Base-by-base conservation (phyloP, 2,888 invertebrate genomes). In the Drosophila helvetica region DNA sequence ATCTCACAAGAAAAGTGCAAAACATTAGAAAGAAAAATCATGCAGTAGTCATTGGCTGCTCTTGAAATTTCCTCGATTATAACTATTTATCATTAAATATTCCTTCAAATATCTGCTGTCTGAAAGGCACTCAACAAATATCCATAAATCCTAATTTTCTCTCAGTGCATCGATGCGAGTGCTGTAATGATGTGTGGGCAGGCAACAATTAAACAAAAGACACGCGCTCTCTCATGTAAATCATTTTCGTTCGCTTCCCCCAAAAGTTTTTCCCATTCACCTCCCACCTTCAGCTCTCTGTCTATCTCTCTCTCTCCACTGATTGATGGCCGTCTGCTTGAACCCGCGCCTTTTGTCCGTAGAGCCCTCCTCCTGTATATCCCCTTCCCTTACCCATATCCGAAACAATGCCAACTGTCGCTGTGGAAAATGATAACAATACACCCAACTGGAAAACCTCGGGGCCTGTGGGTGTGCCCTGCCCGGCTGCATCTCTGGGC, bases 131-230 rank as follows among this genome's bases (percentile, higher is more conserved):
- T 25, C 25, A 1, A 25, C 2, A 38, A 15, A 2, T 15, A 15
- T 38, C 15, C 33, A 15, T 15, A 38, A 33, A 5, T 33, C 15
- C 25, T 3, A 17, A 9, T 9, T 6, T n/a, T 59, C 2, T 53
- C 22, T 43, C 56, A 8, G 53, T 25, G 27, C 42, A 38, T 54
- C 46, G 19, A 51, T 58, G 57, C 69, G 64, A 56, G 63, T 33
- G 45, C 46, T 51, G 61, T 71, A 71, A 71, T 55, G 75, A 61
- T 79, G 79, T 84, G 79, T 84, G 81, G 80, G 83, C 66, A 86
- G 80, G 83, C 71, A 74, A 84, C 88, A 83, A 83, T 83, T 83
- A 88, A 88, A 83, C 84, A 83, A 83, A 88, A 83, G 83, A 88
- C 83, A 88, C 84, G 71, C 65, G 73, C 87, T 81, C 66, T 69